Evolutionary conservation across 2,113 vertebrate species (phyloP).

Genomic region (Cyanoramphus novaezelandiae): DNA sequence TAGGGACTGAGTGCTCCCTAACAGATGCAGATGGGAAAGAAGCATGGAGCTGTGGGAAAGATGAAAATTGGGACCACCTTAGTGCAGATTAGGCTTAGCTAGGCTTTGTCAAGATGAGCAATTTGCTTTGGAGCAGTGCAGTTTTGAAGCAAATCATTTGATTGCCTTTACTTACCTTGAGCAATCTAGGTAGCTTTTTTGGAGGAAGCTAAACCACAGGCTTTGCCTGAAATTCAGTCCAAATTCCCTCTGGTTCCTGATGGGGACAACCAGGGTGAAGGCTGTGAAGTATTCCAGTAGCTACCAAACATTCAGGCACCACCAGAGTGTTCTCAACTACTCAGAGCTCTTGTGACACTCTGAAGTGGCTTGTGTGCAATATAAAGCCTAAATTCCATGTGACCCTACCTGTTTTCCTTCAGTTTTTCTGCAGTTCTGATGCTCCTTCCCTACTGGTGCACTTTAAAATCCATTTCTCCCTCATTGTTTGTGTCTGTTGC

Average conservation of each 20-base stretch:
- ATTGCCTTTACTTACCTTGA: background rate
- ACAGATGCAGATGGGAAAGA: background rate
- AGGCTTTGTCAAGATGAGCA: background rate
- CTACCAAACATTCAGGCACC: background rate
- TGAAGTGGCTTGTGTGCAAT: background rate
- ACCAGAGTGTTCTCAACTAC: background rate
- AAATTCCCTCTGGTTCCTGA: background rate
- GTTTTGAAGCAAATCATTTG: background rate
- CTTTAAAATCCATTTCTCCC: background rate
- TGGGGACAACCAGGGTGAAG: background rate
- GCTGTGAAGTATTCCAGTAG: background rate
- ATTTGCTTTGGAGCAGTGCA: background rate
- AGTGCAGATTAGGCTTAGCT: background rate
- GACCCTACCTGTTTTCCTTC: background rate
- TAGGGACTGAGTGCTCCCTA: background rate
- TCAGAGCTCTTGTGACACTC: background rate
- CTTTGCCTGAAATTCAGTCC: background rate
- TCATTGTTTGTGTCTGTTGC: background rate
- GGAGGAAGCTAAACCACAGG: background rate
- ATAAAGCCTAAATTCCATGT: background rate
- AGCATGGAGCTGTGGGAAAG: background rate
- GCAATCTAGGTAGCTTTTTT: background rate
- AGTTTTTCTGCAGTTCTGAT: background rate
- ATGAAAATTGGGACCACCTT: background rate
- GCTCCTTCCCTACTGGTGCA: background rate